Evolutionary conservation across 2,797 vertebrate genomes (phyloP).

Genomic region (Steatocranus sp.): DNA sequence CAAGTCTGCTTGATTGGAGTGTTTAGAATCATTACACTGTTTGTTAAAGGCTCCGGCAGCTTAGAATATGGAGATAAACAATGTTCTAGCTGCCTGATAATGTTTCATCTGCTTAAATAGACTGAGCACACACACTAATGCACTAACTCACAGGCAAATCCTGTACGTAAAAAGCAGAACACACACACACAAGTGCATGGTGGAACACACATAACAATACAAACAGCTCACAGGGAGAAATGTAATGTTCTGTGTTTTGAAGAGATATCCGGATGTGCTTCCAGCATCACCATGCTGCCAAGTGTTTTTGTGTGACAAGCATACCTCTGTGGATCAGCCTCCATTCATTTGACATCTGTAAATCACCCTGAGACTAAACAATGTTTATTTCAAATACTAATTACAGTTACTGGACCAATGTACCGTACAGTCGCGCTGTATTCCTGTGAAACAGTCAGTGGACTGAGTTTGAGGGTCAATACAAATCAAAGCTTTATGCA

Average conservation of each 20-base stretch:
- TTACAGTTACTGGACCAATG: not conserved
- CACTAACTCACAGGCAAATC: not conserved
- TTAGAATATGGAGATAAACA: slow-evolving; percentile 11
- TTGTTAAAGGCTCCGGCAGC: not conserved
- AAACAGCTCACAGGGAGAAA: not conserved
- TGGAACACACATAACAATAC: not conserved
- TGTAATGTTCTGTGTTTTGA: not conserved
- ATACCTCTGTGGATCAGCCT: not conserved
- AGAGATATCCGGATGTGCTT: not conserved
- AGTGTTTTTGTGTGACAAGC: not conserved
- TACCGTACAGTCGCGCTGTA: not conserved
- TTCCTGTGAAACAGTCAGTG: not conserved
- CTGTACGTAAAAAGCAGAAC: not conserved
- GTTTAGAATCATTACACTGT: not conserved
- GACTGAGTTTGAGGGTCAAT: not conserved
- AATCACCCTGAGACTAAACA: not conserved
- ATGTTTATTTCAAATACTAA: not conserved
- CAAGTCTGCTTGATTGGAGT: not conserved
- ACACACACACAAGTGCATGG: not conserved
- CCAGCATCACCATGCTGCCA: not conserved
- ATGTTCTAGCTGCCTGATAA: not conserved
- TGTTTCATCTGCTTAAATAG: not conserved
- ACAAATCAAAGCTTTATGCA: not conserved
- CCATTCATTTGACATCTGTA: not conserved
- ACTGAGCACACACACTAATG: not conserved